Base-by-base conservation (phyloP, 37 sponge, comb jelly and placozoan genomes). In the Oopsacas minuta region DNA sequence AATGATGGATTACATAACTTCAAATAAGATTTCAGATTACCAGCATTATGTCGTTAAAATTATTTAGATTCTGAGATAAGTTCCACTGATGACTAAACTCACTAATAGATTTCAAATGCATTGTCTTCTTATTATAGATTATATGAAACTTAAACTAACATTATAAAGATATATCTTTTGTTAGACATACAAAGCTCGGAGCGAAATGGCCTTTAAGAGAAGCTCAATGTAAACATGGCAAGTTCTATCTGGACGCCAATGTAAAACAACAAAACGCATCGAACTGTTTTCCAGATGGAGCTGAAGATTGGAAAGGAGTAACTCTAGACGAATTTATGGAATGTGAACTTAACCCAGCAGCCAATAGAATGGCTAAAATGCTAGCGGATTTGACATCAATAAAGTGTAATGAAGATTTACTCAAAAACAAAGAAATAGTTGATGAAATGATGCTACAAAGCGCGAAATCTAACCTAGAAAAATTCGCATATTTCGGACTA, bases 301-400 rank as follows among this genome's bases (percentile, higher is more conserved):
- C 20, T 3, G 28, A 3, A 10, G 38, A 82, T 0, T 94, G 95
- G 95, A 17, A 46, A 36, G 83, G 89, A 52, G 42, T 92, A n/a
- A 87, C 91, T 0, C 37, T 94, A 36, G 42, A 84, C 0, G 37
- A 87, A 35, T 96, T 92, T 52, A 30, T 96, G 38, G 32, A 89
- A 0, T 96, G 96, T 82, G 69, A 86, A 35, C 53, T 51, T 34
- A 96, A 96, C 82, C 86, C 90, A 87, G 96, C 91, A 25, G 85
- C 84, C 20, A 96, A 96, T 37, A 83, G 96, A 37, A 95, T 94
- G 36, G 90, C 92, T 0, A 15, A 87, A 23, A 89, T 88, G 89
- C 83, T 96, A 22, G 91, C 94, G 0, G 90, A 93, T 82, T 75
- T 94, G 52, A 84, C 82, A 7, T 0, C 49, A 23, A 85, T 90